Evolutionary conservation across 2,113 vertebrate genomes (phyloP), one percentile per base, ranked within the genome.

Genomic region (Labeo rohita): DNA sequence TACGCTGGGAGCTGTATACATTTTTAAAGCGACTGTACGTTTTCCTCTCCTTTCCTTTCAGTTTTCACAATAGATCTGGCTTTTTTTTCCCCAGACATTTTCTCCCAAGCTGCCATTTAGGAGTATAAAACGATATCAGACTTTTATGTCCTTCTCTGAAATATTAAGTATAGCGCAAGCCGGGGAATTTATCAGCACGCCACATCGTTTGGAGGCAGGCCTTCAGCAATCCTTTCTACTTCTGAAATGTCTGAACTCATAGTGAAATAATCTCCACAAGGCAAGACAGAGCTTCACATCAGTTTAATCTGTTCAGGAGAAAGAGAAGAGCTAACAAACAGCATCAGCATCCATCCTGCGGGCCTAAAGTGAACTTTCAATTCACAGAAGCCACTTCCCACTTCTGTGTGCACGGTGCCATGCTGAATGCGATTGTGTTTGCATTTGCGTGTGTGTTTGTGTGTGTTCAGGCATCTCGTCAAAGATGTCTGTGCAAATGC

Each of bases 1-100:
- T 91, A 92, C 70, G 87, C 92, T 92, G 86, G 86, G 86, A 92
- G 92, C 92, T 87, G 89, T 90, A 91, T 92, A 92, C 91, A 90
- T 92, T 90, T 92, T 91, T 92, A 92, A 92, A 91, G 63, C 75
- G 84, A 90, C 87, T 89, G 80, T 85, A 90, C 88, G 80, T 89
- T 84, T 74, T 79, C 74, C 23, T 47, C 23, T 23, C 34, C 50
- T 36, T 21, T 45, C 54, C 47, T 78, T 78, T 85, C 75, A 49
- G 79, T 83, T 83, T 89, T 85, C 84, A 91, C 87, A 91, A 90
- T 83, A 91, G 89, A 87, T 87, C 85, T 87, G 82, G 73, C 85
- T 81, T 90, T 90, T 90, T 84, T 83, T 83, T 11, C 52, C n/a
- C n/a, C 68, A 89, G 87, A 86, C 47, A 88, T 83, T 85, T 89